phyloP scores from a whole-genome alignment of 2,113 vertebrate species.

The Thymallus thymallus region DNA sequence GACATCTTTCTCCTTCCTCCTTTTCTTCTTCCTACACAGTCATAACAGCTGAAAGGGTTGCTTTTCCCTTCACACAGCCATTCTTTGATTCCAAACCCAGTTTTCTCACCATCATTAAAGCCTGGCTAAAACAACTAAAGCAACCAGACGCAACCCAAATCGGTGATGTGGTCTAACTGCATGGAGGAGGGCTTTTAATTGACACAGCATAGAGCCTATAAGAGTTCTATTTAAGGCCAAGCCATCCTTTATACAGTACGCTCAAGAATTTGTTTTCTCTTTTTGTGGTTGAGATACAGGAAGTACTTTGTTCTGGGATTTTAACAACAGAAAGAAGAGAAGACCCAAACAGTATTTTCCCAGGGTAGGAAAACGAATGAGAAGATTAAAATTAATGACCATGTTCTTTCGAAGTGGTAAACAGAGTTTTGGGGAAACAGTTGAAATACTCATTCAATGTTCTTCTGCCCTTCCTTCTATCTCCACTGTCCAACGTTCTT shows the following conservation, averaged over 20 bases:
- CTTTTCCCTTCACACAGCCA: conserved; percentile 30
- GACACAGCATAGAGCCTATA: conserved; percentile 35
- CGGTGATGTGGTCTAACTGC: conserved; percentile 40
- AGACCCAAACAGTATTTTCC: conserved; percentile 33
- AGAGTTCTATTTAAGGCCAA: conserved; percentile 58
- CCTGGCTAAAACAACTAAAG: conserved; percentile 35
- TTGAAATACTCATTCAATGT: neutral
- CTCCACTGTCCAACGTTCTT: neutral
- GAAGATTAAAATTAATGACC: conserved; percentile 13
- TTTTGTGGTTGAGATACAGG: conserved; percentile 61
- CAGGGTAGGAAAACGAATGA: conserved; percentile 44
- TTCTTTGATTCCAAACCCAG: conserved; percentile 43
- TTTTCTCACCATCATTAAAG: conserved; percentile 44
- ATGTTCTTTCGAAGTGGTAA: neutral
- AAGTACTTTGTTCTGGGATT: conserved; percentile 62
- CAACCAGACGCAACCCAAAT: conserved; percentile 25
- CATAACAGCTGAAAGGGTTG: conserved; percentile 29
- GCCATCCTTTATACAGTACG: conserved; percentile 58
- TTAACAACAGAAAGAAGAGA: conserved; percentile 31
- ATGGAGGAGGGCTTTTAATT: conserved; percentile 43
- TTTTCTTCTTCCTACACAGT: neutral
- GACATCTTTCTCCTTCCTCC: neutral
- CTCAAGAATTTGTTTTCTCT: conserved; percentile 57
- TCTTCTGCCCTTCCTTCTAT: neutral
- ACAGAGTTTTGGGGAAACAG: neutral